phyloP scores from a whole-genome alignment of 2,113 vertebrate genomes.

The Recurvirostra avosetta region DNA sequence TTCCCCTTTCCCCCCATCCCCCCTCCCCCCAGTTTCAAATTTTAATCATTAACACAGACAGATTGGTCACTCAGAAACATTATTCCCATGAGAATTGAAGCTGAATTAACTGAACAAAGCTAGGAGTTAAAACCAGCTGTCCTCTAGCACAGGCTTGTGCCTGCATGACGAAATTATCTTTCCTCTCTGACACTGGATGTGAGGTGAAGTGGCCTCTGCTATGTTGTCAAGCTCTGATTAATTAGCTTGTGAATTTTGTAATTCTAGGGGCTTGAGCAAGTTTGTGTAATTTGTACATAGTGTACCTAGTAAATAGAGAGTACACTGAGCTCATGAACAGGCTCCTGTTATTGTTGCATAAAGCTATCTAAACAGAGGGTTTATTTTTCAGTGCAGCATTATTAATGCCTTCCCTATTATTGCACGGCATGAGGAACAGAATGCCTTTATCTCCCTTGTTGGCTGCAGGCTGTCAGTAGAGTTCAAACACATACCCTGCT shows the following conservation, averaged over 20 bases:
- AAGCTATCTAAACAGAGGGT: not conserved
- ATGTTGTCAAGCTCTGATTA: conserved; percentile 21
- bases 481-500: not conserved
- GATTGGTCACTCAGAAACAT: not conserved
- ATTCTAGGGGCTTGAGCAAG: not conserved
- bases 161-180: not conserved
- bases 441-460: conserved; percentile 8
- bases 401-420: conserved; percentile 13
- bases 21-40: not conserved
- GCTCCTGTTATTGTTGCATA: not conserved
- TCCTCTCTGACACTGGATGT: not conserved
- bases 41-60: not conserved
- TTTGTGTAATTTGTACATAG: not conserved
- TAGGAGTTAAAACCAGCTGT: not conserved
- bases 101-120: not conserved
- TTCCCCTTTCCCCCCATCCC: no score
- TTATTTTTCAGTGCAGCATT: not conserved
- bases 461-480: not conserved
- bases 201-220: not conserved
- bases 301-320: not conserved
- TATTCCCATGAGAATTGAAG: not conserved
- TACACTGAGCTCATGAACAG: not conserved
- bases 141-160: not conserved
- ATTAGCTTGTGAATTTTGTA: conserved; percentile 23
- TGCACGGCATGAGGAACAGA: not conserved